Evolutionary conservation across 1,140 invertebrate species (phyloP), one percentile per base, ranked within the genome.

Genomic region (Drosophila pallidifrons): DNA sequence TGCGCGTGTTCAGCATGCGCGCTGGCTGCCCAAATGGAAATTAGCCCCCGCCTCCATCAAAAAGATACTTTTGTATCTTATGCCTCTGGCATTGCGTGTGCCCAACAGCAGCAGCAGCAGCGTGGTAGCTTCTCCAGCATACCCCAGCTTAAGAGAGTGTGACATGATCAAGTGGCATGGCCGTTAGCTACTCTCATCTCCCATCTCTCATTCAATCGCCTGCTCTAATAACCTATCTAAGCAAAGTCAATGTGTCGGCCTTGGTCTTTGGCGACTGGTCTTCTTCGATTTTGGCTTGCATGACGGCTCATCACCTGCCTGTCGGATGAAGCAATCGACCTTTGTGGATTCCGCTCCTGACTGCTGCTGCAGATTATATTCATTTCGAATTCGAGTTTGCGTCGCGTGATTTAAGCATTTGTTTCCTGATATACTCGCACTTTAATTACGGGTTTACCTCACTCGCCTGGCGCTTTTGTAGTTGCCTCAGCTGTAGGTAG

Each of bases 361-460:
- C 74, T 30, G 25, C 61, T 47, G 10, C 57, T 64, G 13, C n/a
- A 46, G 52, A 66, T 71, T 64, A 55, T 72, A 54, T 54, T 85
- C 49, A 25, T 69, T 54, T 74, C 61, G 35, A 38, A 38, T 38
- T 38, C 35, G 59, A 58, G 59, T 77, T 51, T 70, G 64, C 63
- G 70, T 91, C 79, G 88, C 88, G 88, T 91, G 88, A 91, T 91
- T 91, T 89, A 81, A 91, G 77, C 88, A 91, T 91, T 91, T 91
- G 88, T 83, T 91, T 91, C 88, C 88, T 91, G 83, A 87, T 88
- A 64, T 70, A 57, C 54, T 57, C 51, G 13, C 30, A 87, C 81
- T 83, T 86, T 87, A 87, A 87, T 85, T 85, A 85, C 61, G 66
- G 81, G 58, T 60, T 66, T 41, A 30, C 25, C 43, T 73, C 43